These are phyloP conservation scores for Camponotus vicinus DNA, from an alignment of 1,140 invertebrate species.

Conservation along the genomic window DNA sequence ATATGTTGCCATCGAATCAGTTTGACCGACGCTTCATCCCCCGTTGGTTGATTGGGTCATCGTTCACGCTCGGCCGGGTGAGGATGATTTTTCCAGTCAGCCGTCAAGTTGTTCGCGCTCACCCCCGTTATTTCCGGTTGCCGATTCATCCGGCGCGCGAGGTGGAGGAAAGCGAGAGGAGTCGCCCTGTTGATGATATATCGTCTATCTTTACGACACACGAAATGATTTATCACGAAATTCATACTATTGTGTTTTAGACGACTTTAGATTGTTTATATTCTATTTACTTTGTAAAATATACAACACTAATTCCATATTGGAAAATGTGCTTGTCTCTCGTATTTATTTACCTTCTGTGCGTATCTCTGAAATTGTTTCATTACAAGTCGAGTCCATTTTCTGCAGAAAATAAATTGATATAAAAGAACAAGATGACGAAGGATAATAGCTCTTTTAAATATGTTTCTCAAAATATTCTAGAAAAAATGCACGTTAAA, in stretches of 20 bases:
- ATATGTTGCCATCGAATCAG: slow-evolving; percentile 70
- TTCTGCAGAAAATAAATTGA: background rate
- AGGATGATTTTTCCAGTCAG: slow-evolving; percentile 66
- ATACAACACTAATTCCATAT: slow-evolving; percentile 85
- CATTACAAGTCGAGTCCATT: no score
- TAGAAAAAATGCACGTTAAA: background rate
- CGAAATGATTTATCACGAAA: slow-evolving; percentile 81
- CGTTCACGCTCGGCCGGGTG: slow-evolving; percentile 67
- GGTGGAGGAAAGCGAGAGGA: slow-evolving; percentile 61
- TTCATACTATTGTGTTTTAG: slow-evolving; percentile 84
- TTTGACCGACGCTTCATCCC: slow-evolving; percentile 49
- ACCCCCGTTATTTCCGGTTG: slow-evolving; percentile 62
- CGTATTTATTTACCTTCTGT: slow-evolving; percentile 8
- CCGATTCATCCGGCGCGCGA: slow-evolving; percentile 36
- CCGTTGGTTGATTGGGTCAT: slow-evolving; percentile 25
- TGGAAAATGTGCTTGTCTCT: slow-evolving; percentile 61
- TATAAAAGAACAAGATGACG: no score
- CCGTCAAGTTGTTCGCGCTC: background rate
- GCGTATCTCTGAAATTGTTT: no score
- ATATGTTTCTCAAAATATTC: no score
- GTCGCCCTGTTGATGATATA: slow-evolving; percentile 84
- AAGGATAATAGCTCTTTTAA: no score
- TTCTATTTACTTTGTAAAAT: slow-evolving; percentile 86
- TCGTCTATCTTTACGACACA: slow-evolving; percentile 83
- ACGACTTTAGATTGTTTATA: slow-evolving; percentile 85